These are phyloP conservation scores for Actinernus sp. DNA, from an alignment of 92 coral and sea anemone genomes.

Conservation along the genomic window DNA sequence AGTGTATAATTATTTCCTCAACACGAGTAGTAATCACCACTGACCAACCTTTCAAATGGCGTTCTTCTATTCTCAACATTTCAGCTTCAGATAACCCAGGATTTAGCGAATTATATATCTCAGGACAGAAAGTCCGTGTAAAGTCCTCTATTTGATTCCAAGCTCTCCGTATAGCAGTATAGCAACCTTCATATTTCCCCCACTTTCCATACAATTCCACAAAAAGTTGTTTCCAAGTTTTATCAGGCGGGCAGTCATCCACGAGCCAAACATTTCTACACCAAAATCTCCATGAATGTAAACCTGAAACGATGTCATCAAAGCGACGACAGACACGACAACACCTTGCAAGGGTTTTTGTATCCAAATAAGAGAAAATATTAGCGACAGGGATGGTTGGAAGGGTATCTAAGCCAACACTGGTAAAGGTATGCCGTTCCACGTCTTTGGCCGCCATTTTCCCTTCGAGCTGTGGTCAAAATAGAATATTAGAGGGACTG, in stretches of 20 bases:
- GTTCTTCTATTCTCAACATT: constrained; percentile 52
- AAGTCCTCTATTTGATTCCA: constrained; percentile 91
- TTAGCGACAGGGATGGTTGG: constrained; percentile 83
- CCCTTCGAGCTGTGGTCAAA: not conserved
- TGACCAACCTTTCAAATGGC: constrained; percentile 77
- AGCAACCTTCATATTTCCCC: constrained; percentile 88
- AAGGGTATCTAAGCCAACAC: constrained; percentile 30
- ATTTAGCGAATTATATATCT: constrained; percentile 69
- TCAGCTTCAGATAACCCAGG: constrained; percentile 85
- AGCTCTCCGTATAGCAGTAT: constrained; percentile 84
- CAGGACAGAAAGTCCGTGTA: constrained; percentile 71
- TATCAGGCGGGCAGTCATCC: constrained; percentile 51
- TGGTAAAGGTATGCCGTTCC: not conserved
- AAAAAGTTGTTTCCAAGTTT: constrained; percentile 80
- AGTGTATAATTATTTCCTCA: too few species aligned
- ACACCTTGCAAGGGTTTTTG: constrained; percentile 76
- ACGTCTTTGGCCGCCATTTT: constrained; percentile 67
- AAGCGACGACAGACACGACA: constrained; percentile 75
- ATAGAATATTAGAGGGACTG: not conserved
- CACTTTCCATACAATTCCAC: constrained; percentile 53
- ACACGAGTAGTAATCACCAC: too few species aligned
- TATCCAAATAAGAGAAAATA: constrained; percentile 80
- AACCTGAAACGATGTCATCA: constrained; percentile 68
- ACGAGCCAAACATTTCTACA: constrained; percentile 85
- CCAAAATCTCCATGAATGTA: constrained; percentile 85